Evolutionary conservation across 2,888 invertebrate genomes (phyloP).

Genomic region (Mesoligia furuncula): DNA sequence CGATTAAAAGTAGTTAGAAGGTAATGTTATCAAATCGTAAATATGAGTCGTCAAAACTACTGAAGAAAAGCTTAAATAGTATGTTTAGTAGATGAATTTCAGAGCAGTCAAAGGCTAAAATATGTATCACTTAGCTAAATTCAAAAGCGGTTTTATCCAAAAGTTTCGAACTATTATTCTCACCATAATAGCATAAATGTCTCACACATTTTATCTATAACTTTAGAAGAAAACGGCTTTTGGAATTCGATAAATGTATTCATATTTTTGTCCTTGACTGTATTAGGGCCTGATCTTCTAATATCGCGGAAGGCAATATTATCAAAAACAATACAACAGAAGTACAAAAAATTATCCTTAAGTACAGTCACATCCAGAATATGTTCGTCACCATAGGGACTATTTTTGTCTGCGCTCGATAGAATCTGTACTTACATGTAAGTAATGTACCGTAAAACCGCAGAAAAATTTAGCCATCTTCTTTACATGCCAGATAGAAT

Average conservation of each 20-base stretch:
- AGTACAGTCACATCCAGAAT: neutral
- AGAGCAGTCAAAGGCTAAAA: neutral
- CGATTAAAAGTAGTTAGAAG: neutral
- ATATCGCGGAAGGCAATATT: neutral
- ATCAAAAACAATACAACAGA: neutral
- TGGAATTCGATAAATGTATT: neutral
- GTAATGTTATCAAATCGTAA: neutral
- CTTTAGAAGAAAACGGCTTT: neutral
- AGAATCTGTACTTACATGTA: neutral
- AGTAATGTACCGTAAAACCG: neutral
- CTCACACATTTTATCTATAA: neutral
- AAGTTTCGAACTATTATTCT: slow-evolving; percentile 20
- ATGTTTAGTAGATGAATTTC: too few relatives aligned
- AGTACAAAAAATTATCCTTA: neutral
- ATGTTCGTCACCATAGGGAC: neutral
- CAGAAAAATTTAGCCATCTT: neutral
- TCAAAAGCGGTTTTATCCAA: neutral
- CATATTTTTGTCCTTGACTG: neutral
- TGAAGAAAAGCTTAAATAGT: neutral
- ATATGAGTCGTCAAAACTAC: neutral
- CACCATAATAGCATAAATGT: slow-evolving; percentile 15
- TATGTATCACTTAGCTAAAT: neutral
- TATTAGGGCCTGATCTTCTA: neutral
- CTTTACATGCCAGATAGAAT: neutral
- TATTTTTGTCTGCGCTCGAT: neutral